Percentiles rank a stretch among this genome's conserved stretches.
Evolutionary conservation across 2,113 vertebrate genomes (phyloP).

Genomic region (Sebastes schlegelii): DNA sequence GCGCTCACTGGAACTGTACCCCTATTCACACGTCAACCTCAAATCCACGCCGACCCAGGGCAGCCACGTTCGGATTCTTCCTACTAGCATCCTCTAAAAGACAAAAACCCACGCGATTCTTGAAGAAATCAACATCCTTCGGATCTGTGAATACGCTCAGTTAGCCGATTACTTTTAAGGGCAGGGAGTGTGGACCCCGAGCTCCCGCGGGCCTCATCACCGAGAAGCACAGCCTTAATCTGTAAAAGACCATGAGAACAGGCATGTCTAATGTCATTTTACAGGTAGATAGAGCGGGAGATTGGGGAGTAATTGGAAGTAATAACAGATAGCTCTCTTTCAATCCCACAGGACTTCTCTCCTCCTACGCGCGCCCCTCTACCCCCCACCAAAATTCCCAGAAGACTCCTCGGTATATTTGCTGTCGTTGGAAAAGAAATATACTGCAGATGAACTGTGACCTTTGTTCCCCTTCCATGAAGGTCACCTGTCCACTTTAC

Average conservation of each 20-base stretch:
- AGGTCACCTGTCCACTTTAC: conserved; percentile 84
- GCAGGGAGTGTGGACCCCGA: conserved; percentile 56
- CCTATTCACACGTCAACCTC: conserved; percentile 69
- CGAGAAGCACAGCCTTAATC: conserved; percentile 69
- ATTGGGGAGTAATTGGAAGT: conserved; percentile 86
- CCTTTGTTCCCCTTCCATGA: conserved; percentile 80
- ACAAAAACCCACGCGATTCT: conserved; percentile 67
- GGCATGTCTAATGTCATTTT: conserved; percentile 87
- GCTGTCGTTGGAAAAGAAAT: conserved; percentile 79
- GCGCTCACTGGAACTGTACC: conserved; percentile 82
- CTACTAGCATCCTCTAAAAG: conserved; percentile 70
- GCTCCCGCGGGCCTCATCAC: conserved; percentile 77
- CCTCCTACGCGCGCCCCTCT: conserved; percentile 16
- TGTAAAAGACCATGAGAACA: conserved; percentile 78
- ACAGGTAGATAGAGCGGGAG: conserved; percentile 86
- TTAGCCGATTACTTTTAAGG: conserved; percentile 68
- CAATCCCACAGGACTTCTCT: conserved; percentile 73
- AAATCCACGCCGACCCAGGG: conserved; percentile 63
- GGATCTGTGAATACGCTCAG: conserved; percentile 58
- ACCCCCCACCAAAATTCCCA: conserved; percentile 55
- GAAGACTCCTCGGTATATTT: conserved; percentile 70
- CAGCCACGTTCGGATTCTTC: conserved; percentile 46
- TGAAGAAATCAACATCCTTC: conserved; percentile 54
- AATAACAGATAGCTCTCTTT: conserved; percentile 83
- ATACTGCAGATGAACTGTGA: conserved; percentile 83